Base-by-base conservation (phyloP, 2,888 invertebrate genomes). In the Bruchidius siliquastri region DNA sequence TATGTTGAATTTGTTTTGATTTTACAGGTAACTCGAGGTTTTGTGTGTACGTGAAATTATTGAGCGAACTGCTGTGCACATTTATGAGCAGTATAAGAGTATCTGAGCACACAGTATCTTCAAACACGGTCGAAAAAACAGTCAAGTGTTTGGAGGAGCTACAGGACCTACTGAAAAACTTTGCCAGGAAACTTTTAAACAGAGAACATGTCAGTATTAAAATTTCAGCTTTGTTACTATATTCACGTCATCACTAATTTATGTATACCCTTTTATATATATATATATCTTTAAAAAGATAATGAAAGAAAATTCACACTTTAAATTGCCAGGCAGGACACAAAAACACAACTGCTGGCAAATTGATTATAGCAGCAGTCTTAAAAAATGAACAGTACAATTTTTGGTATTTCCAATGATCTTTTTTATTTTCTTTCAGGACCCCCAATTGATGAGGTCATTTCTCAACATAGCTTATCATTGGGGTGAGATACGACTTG, bases 401-500 rank as follows among this genome's bases (percentile, higher is more conserved):
- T 26, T 4, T 26, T 26, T 4, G 8, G 2, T 4, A 26, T 26
- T 8, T 4, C 26, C 26, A 2, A 26, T 26, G 26, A n/a, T n/a
- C 26, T 26, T 70, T 70, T 26, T 71, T 74, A 73, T 83, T 83
- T 77, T 77, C n/a, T n/a, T n/a, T n/a, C n/a, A 87, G 86, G 83
- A 86, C 80, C 83, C 83, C 69, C 75, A 77, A 70, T 77, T 86
- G 71, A 85, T 87, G 84, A 76, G 80, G 69, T 80, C 83, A 0
- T 87, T 84, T 76, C 78, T 87, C 71, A 84, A 82, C 72, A 78
- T 86, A 73, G 83, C 83, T 22, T 84, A 83, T 74, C 76, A 80
- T 32, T 87, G 86, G 86, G 85, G 83, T 2, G 87, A 86, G 77
- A 76, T 86, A 30, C 82, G 81, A 72, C 82, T 85, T 72, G 78